Evolutionary conservation across 2,797 vertebrate genomes (phyloP).

Genomic region (Rhinatrema bivittatum): DNA sequence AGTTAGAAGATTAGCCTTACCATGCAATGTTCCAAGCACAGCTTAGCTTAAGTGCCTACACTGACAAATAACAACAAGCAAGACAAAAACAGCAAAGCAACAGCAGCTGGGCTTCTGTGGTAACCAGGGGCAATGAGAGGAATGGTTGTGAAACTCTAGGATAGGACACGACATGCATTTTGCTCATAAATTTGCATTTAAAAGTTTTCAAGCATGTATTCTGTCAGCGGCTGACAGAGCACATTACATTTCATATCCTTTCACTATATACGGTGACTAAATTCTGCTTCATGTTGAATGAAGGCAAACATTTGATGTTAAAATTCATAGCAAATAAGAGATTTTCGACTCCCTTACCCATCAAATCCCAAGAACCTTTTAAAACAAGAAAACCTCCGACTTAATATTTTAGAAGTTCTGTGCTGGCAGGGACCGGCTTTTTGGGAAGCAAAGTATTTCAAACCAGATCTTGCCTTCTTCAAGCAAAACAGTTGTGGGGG

Average conservation of each 20-base stretch:
- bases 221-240: slow-evolving; percentile 30
- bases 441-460: slow-evolving; percentile 1
- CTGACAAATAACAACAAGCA: slow-evolving; percentile 20
- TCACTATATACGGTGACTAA: slow-evolving; percentile 24
- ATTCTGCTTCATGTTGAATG: slow-evolving; percentile 21
- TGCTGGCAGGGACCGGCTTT: not conserved
- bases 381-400: slow-evolving; percentile 6
- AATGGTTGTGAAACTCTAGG: slow-evolving; percentile 17
- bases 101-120: slow-evolving; percentile 11
- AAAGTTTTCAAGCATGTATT: slow-evolving; percentile 34
- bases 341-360: slow-evolving; percentile 10
- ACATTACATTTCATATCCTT: slow-evolving; percentile 17
- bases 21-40: slow-evolving; percentile 18
- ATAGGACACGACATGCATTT: slow-evolving; percentile 18
- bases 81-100: slow-evolving; percentile 19
- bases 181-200: slow-evolving; percentile 36
- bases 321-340: slow-evolving; percentile 35
- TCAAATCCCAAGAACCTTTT: slow-evolving; percentile 15
- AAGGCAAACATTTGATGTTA: slow-evolving; percentile 34
- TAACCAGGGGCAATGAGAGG: slow-evolving; percentile 12
- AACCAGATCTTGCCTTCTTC: not conserved
- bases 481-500: slow-evolving; percentile 12
- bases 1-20: slow-evolving; percentile 6
- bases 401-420: slow-evolving; percentile 3
- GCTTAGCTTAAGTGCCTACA: slow-evolving; percentile 4